A percentile compares a stretch with the other conserved stretches of the same genome.
Evolutionary conservation across 1,140 invertebrate genomes (phyloP).

Genomic region (Drosophila serrata): DNA sequence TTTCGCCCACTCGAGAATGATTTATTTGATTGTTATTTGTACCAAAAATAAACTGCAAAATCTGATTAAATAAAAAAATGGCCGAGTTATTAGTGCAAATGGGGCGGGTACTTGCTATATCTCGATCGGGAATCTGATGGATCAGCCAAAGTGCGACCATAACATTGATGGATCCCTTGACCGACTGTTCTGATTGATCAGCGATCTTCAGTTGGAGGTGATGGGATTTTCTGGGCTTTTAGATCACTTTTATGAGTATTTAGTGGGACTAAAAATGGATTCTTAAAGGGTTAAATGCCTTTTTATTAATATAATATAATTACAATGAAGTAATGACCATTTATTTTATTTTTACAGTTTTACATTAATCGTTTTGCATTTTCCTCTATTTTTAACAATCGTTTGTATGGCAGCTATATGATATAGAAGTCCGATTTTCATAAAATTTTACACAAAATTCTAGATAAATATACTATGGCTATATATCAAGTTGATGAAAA

Average conservation of each 20-base stretch:
- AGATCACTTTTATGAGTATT: not conserved
- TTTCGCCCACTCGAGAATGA: conserved; percentile 68
- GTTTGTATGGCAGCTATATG: no score
- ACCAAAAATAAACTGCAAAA: conserved; percentile 42
- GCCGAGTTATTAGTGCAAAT: conserved; percentile 20
- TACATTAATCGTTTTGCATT: no score
- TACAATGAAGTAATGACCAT: no score
- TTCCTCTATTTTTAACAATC: no score
- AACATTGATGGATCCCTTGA: conserved; percentile 42
- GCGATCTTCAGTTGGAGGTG: not conserved
- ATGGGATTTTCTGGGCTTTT: not conserved
- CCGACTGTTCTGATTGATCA: conserved; percentile 17
- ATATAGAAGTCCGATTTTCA: no score
- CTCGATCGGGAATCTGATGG: conserved; percentile 25
- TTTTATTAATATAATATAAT: not conserved
- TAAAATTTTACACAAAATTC: no score
- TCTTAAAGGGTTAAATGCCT: no score
- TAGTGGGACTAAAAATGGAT: not conserved
- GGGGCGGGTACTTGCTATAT: not conserved
- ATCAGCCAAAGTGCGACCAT: not conserved
- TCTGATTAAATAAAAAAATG: conserved; percentile 34
- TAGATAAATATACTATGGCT: no score
- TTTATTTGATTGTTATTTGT: conserved; percentile 69
- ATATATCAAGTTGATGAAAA: no score
- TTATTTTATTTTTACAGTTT: no score